phyloP scores from a whole-genome alignment of 2,113 vertebrate species.

The Carassius carassius region DNA sequence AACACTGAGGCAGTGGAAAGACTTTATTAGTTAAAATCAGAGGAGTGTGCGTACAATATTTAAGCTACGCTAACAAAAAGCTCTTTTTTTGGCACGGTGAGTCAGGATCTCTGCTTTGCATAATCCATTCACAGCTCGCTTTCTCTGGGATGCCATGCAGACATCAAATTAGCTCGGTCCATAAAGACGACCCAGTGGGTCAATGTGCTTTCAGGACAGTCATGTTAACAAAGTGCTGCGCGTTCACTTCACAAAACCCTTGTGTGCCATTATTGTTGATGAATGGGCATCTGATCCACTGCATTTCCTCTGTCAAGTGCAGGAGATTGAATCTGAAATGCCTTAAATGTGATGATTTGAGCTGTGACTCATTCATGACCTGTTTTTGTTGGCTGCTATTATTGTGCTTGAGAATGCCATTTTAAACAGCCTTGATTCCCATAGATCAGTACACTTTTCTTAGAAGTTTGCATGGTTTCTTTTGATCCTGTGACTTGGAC shows the following conservation, averaged over 20 bases:
- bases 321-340: neutral
- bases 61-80: neutral
- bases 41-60: conserved; percentile 17
- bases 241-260: conserved; percentile 27
- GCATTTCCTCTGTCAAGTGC: conserved; percentile 11
- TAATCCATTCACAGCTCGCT: neutral
- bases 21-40: neutral
- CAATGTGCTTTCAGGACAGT: conserved; percentile 45
- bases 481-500: neutral
- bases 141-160: neutral
- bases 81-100: neutral
- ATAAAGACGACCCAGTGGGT: conserved; percentile 30
- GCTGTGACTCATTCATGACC: neutral
- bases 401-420: neutral
- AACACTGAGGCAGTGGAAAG: neutral
- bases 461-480: neutral
- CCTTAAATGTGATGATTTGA: neutral
- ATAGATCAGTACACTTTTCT: neutral
- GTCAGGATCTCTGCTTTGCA: neutral
- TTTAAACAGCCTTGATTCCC: neutral
- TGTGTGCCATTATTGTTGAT: conserved; percentile 29
- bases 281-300: conserved; percentile 22
- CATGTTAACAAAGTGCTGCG: conserved; percentile 20
- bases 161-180: conserved; percentile 22
- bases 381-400: neutral